Conservation (phyloP, 2,888 invertebrate species). For the Lycocerus yunnanus region DNA sequence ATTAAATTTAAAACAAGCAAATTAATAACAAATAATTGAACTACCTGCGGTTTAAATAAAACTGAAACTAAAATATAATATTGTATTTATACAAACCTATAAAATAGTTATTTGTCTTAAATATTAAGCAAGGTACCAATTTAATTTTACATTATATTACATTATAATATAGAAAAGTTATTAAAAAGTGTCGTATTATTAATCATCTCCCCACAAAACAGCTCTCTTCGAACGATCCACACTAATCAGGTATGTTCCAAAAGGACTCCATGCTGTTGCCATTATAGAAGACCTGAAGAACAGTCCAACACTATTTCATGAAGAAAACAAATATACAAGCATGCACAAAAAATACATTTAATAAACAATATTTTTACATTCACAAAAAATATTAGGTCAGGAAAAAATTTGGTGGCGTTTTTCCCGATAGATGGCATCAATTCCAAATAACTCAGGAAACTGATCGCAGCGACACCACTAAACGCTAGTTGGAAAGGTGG, state of each 20-base stretch:
- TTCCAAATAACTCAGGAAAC: no score
- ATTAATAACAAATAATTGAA: background rate
- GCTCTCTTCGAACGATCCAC: slow-evolving; percentile 84
- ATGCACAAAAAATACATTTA: slow-evolving; percentile 27
- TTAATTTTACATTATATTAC: background rate
- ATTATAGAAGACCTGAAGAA: slow-evolving; percentile 78
- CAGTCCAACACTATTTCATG: slow-evolving; percentile 51
- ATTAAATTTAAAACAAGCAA: background rate
- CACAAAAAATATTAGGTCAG: no score
- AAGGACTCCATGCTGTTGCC: slow-evolving; percentile 88
- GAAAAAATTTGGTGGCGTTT: no score
- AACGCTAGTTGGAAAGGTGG: no score
- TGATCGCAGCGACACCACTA: no score
- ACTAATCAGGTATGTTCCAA: slow-evolving; percentile 77
- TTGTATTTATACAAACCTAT: background rate
- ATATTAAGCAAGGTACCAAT: background rate
- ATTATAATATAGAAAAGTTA: background rate
- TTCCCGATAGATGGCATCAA: no score
- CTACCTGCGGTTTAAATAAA: background rate
- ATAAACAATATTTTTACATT: background rate
- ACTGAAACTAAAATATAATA: background rate
- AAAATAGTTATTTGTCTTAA: background rate
- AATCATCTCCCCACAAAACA: slow-evolving; percentile 76
- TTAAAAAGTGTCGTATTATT: background rate
- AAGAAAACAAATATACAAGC: slow-evolving; percentile 48